Percentiles rank a stretch among this genome's conserved stretches.
Evolutionary conservation across 2,113 vertebrate genomes (phyloP).

Genomic region (Rissa tridactyla): DNA sequence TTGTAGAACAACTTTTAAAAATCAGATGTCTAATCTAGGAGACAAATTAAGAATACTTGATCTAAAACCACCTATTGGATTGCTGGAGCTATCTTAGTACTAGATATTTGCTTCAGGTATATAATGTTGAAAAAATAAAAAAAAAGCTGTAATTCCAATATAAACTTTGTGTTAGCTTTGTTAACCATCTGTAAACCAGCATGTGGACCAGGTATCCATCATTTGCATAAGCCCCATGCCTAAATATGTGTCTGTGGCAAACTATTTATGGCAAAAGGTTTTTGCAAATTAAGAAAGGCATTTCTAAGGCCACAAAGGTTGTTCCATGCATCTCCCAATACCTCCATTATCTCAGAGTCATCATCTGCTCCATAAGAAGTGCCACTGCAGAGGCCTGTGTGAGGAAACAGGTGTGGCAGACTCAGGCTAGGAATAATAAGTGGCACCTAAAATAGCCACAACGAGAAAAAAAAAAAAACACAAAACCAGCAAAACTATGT

Average conservation of each 20-base stretch:
- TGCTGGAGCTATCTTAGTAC: not conserved
- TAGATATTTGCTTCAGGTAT: not conserved
- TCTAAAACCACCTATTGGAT: not conserved
- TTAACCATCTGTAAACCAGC: not conserved
- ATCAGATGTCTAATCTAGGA: not conserved
- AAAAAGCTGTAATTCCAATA: not conserved
- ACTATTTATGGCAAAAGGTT: not conserved
- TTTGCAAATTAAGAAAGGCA: not conserved
- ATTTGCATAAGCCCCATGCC: not conserved
- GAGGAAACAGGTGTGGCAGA: not conserved
- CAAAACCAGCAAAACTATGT: not conserved
- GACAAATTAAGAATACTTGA: not conserved
- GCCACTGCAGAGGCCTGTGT: not conserved
- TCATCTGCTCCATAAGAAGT: not conserved
- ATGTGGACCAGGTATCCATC: not conserved
- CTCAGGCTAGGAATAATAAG: not conserved
- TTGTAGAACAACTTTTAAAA: not conserved
- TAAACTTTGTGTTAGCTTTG: not conserved
- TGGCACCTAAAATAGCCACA: not conserved
- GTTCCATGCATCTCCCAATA: not conserved
- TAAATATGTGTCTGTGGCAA: not conserved
- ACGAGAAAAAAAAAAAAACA: rapidly evolving
- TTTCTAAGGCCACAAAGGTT: not conserved
- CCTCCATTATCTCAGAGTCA: not conserved
- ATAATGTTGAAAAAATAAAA: not conserved